Conservation (phyloP, 1,140 invertebrate genomes). For the Hycleus cichorii region DNA sequence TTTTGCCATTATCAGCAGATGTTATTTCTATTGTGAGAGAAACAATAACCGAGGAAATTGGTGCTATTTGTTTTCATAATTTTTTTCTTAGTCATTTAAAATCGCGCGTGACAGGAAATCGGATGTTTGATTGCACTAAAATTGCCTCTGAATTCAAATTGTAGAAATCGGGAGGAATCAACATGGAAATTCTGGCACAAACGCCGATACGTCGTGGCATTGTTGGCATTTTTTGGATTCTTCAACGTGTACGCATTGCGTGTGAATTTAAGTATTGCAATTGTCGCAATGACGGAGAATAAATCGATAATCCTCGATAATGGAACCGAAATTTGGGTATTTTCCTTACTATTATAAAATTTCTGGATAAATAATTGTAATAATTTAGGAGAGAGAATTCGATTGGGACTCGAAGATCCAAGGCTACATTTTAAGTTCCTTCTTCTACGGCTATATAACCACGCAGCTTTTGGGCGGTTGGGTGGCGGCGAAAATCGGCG, state of each 20-base stretch:
- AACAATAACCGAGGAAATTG: no score
- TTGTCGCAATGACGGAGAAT: conserved; percentile 79
- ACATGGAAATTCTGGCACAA: conserved; percentile 61
- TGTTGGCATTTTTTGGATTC: conserved; percentile 81
- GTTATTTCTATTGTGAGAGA: no score
- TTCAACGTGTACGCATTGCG: conserved; percentile 81
- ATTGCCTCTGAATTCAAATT: no score
- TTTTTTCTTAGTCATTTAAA: no score
- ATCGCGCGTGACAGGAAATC: no score
- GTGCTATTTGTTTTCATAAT: no score
- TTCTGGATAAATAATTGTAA: background rate
- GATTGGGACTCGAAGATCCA: conserved; percentile 71
- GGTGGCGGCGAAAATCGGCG: conserved; percentile 49
- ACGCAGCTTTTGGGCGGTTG: conserved; percentile 59
- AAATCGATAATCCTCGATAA: conserved; percentile 46
- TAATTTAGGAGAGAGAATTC: conserved; percentile 53
- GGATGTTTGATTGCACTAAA: no score
- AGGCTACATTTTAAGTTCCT: conserved; percentile 77
- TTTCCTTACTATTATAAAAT: background rate
- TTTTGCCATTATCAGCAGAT: no score
- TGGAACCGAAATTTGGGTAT: conserved; percentile 23
- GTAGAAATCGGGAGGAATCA: background rate
- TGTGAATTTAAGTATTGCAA: conserved; percentile 82
- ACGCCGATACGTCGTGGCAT: conserved; percentile 63
- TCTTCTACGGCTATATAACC: conserved; percentile 76